Evolutionary conservation across 2,888 invertebrate genomes (phyloP).

Genomic region (Lycia hirtaria): DNA sequence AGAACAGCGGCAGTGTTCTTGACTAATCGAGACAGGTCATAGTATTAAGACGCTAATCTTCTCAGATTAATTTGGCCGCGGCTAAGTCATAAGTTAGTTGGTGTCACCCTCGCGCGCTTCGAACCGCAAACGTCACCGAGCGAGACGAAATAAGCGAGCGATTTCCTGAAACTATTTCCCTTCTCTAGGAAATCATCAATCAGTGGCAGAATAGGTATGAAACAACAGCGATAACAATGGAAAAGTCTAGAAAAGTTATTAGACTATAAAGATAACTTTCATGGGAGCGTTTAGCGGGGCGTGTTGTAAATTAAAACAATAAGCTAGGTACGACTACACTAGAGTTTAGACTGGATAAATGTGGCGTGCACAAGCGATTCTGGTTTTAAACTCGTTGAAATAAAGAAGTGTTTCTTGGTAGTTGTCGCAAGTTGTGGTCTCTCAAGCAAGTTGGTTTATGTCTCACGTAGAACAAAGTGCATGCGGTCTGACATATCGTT

Average conservation of each 20-base stretch:
- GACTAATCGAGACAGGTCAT: constrained; percentile 76
- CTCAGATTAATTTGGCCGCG: constrained; percentile 78
- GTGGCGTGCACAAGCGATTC: constrained; percentile 48
- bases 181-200: constrained; percentile 55
- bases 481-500: constrained; percentile 69
- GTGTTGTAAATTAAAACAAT: constrained; percentile 71
- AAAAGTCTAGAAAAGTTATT: constrained; percentile 56
- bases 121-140: constrained; percentile 62
- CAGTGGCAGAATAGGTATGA: constrained; percentile 42
- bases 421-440: constrained; percentile 48
- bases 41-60: constrained; percentile 74
- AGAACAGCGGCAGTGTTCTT: constrained; percentile 69
- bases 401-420: constrained; percentile 54
- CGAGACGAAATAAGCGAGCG: constrained; percentile 50
- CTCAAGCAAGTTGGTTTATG: constrained; percentile 66
- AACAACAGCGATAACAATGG: constrained; percentile 46
- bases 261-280: constrained; percentile 63
- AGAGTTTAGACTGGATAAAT: constrained; percentile 44
- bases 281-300: constrained; percentile 57
- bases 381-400: constrained; percentile 51
- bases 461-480: constrained; percentile 65
- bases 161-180: constrained; percentile 50
- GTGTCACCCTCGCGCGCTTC: constrained; percentile 51
- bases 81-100: constrained; percentile 79
- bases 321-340: constrained; percentile 44